Conservation (phyloP, 2,113 vertebrate genomes). For the cattle (Bos taurus) region DNA sequence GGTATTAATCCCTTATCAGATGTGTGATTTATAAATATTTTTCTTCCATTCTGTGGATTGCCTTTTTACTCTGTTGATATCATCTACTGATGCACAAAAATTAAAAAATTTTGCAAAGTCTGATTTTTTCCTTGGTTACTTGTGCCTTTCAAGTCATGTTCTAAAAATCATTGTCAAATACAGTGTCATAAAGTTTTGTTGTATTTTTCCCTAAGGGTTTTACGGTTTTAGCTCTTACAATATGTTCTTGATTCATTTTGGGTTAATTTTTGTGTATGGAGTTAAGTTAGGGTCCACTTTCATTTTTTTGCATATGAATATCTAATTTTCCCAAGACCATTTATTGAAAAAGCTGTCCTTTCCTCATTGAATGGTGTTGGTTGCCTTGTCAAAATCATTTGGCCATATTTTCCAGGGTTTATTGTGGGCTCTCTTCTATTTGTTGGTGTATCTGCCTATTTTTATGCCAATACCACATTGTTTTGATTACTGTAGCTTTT, state of each 20-base stretch:
- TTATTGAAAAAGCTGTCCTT: not conserved
- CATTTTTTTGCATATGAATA: not conserved
- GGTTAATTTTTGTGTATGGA: not conserved
- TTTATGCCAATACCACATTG: not conserved
- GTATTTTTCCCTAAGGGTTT: not conserved
- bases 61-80: not conserved
- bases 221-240: not conserved
- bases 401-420: not conserved
- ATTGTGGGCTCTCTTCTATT: not conserved
- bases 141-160: not conserved
- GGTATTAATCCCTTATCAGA: not conserved
- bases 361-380: not conserved
- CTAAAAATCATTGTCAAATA: not conserved
- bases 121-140: not conserved
- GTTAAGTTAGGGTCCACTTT: not conserved
- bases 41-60: not conserved
- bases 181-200: not conserved
- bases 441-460: not conserved
- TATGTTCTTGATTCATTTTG: not conserved
- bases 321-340: not conserved
- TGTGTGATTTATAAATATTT: not conserved
- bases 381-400: not conserved
- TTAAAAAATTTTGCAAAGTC: not conserved
- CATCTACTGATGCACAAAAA: not conserved
- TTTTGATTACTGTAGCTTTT: not conserved